These are phyloP conservation scores for Pachycephus smyrnensis DNA, from an alignment of 2,888 invertebrate species.

Conservation along the genomic window DNA sequence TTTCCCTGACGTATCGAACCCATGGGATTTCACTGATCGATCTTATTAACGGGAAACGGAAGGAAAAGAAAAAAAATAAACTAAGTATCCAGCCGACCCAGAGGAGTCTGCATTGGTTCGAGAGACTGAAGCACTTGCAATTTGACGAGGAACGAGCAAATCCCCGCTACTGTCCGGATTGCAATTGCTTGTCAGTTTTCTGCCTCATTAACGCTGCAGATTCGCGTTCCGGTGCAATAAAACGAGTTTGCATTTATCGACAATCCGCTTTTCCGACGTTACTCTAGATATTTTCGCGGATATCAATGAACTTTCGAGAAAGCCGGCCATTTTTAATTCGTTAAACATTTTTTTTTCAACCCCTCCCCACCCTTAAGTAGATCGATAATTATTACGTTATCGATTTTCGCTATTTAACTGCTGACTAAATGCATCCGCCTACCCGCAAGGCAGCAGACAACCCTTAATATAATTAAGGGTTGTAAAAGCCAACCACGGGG, in stretches of 20 bases:
- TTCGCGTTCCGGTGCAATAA: background rate
- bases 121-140: conserved; percentile 5
- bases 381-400: background rate
- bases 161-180: conserved; percentile 6
- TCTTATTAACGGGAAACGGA: background rate
- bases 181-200: conserved; percentile 21
- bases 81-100: background rate
- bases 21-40: background rate
- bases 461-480: background rate
- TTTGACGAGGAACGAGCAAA: conserved; percentile 14
- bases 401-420: background rate
- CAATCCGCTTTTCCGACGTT: background rate
- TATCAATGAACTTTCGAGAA: background rate
- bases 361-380: background rate
- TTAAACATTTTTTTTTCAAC: background rate
- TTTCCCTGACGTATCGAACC: background rate
- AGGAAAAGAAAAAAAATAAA: background rate
- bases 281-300: background rate
- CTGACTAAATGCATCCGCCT: background rate
- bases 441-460: too few species aligned
- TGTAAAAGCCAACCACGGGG: background rate
- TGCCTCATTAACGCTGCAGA: conserved; percentile 10
- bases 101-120: background rate
- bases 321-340: background rate
- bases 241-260: background rate